These are phyloP conservation scores for Cenopis cana DNA, from an alignment of 2,888 invertebrate species.

Conservation along the genomic window DNA sequence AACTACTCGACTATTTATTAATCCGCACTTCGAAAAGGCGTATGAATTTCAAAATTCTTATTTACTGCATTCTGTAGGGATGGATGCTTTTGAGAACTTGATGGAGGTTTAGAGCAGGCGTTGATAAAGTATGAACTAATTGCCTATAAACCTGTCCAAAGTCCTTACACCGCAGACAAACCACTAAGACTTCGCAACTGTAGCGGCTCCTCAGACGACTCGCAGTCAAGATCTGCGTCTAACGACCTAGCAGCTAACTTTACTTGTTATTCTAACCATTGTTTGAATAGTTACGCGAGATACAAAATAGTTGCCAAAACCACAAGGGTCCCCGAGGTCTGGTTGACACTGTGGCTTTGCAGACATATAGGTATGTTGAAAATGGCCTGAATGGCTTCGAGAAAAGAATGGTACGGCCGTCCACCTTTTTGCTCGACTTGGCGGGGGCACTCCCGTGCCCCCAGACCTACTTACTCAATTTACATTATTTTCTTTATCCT, in stretches of 20 bases:
- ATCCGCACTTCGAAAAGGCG: neutral
- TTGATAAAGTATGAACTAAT: too few relatives aligned
- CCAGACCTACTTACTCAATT: neutral
- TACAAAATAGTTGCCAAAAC: conserved; percentile 12
- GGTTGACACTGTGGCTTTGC: neutral
- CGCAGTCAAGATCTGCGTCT: conserved; percentile 22
- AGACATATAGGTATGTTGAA: too few relatives aligned
- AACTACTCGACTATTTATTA: neutral
- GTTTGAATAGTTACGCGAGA: conserved; percentile 28
- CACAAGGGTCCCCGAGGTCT: neutral
- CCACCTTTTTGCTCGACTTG: too few relatives aligned
- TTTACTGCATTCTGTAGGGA: too few relatives aligned
- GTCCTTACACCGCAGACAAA: neutral
- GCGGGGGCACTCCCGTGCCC: too few relatives aligned
- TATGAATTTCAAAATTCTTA: neutral
- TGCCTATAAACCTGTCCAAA: too few relatives aligned
- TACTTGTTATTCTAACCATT: conserved; percentile 29
- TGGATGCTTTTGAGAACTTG: neutral
- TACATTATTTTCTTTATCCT: too few relatives aligned
- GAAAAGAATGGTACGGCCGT: too few relatives aligned
- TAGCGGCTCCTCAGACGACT: conserved; percentile 17
- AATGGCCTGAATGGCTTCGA: too few relatives aligned
- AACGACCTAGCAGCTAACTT: conserved; percentile 30
- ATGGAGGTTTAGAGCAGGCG: too few relatives aligned
- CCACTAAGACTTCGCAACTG: conserved; percentile 6